Evolutionary conservation across 2,113 vertebrate species (phyloP).

Genomic region (Chlorodrepanis virens): DNA sequence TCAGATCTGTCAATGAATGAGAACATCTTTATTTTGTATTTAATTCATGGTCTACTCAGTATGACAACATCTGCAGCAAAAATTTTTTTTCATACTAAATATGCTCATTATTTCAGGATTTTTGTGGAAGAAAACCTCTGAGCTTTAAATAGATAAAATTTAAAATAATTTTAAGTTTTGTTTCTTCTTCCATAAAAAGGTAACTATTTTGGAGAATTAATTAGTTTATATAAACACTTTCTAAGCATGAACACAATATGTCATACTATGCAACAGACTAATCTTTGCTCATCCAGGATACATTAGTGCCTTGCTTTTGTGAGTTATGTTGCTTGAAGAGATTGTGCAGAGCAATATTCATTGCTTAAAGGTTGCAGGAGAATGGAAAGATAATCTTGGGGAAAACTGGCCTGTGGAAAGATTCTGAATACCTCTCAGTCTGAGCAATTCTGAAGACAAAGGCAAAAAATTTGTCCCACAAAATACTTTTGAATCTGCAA

Average conservation of each 20-base stretch:
- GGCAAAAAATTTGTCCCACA: neutral
- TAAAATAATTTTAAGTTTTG: neutral
- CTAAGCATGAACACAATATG: neutral
- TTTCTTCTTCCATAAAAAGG: neutral
- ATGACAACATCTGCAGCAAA: neutral
- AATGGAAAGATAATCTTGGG: neutral
- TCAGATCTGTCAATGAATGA: neutral
- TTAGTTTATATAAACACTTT: neutral
- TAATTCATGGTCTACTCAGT: neutral
- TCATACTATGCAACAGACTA: neutral
- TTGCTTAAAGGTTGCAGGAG: neutral
- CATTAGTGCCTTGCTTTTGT: neutral
- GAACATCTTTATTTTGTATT: neutral
- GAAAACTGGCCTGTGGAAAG: neutral
- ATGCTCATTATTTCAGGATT: neutral
- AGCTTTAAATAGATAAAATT: neutral
- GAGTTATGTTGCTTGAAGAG: neutral
- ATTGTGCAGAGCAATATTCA: neutral
- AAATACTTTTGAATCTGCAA: neutral
- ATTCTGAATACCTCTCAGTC: neutral
- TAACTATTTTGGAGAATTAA: neutral
- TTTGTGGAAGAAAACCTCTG: rapidly evolving
- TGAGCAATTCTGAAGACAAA: neutral
- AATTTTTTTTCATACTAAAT: neutral
- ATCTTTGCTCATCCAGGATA: neutral